Evolutionary conservation across 2,113 vertebrate species (phyloP), one percentile per base, ranked within the genome.

Genomic region (Mola mola): DNA sequence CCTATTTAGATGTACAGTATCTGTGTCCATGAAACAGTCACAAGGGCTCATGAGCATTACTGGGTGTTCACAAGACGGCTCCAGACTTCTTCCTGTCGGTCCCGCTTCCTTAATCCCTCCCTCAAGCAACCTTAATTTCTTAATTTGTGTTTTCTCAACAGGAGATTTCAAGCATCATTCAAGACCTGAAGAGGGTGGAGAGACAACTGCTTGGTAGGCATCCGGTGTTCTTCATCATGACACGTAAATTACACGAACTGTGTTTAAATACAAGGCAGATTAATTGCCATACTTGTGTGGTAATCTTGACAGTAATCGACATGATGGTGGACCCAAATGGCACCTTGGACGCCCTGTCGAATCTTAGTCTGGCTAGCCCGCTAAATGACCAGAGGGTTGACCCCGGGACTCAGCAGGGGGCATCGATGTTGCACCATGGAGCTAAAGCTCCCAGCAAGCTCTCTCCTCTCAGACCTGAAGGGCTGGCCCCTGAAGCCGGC

Each of bases 301-400:
- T 38, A 5, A 38, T 17, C 10, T 42, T 53, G 8, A 55, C 76
- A 98, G 96, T 93, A 2, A 98, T 98, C 62, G 97, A 98, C 72
- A 87, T 95, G 71, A 98, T 98, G 95, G 95, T 98, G 65, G 96
- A 98, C 83, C 96, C 96, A 1, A 96, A 98, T 26, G 96, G 96
- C 17, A 95, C 95, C 31, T 81, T 98, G 91, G 96, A 98, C 66
- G 95, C 95, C 49, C 83, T 97, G 64, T 94, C 94, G 89, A 94
- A 66, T 75, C 76, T 98, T 88, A 94, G 94, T 50, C 85, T 96
- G 13, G 72, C 89, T 53, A 92, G 89, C 68, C 90, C 95, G 17
- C 48, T 93, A 56, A 46, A 92, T 6, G 94, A 94, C 72, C 81
- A 80, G 33, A 95, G 93, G 78, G 49, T 84, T 67, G 92, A 90